Evolutionary conservation across 2,888 invertebrate species (phyloP).

Genomic region (Campoplex nolae): DNA sequence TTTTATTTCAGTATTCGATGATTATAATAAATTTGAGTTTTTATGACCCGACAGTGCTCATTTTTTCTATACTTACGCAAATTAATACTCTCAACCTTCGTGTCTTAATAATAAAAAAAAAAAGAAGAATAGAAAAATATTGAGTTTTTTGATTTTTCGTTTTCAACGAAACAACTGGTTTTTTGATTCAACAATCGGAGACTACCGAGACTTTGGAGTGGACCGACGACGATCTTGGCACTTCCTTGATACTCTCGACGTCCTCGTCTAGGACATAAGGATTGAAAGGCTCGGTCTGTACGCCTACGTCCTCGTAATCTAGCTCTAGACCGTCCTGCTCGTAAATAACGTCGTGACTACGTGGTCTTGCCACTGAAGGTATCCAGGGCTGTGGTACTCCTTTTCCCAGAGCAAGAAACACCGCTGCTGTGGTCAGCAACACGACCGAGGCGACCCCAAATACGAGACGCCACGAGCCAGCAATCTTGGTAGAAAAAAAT

Average conservation of each 20-base stretch:
- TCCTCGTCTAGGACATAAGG: conserved; percentile 78
- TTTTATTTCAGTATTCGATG: background rate
- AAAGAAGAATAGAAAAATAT: conserved; percentile 11
- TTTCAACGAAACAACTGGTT: background rate
- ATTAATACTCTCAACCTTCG: background rate
- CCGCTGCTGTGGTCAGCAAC: conserved; percentile 86
- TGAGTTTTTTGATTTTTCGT: background rate
- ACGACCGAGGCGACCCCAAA: conserved; percentile 87
- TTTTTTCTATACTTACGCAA: background rate
- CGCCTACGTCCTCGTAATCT: conserved; percentile 83
- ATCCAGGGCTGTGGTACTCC: conserved; percentile 88
- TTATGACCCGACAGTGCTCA: background rate
- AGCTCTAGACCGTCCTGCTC: conserved; percentile 82
- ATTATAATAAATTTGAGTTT: background rate
- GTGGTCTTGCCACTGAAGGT: conserved; percentile 82
- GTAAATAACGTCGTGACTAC: conserved; percentile 83
- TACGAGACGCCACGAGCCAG: conserved; percentile 87
- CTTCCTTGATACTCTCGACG: conserved; percentile 76
- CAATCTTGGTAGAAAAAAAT: conserved; percentile 83
- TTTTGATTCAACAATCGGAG: conserved; percentile 58
- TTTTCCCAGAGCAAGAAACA: conserved; percentile 87
- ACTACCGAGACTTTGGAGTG: conserved; percentile 77
- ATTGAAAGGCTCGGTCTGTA: conserved; percentile 82
- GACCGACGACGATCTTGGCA: conserved; percentile 77
- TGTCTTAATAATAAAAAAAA: background rate